Percentiles rank a stretch among this genome's conserved stretches.
Evolutionary conservation across 2,888 invertebrate species (phyloP).

Genomic region (Galeopsomyia nigrocyanea): DNA sequence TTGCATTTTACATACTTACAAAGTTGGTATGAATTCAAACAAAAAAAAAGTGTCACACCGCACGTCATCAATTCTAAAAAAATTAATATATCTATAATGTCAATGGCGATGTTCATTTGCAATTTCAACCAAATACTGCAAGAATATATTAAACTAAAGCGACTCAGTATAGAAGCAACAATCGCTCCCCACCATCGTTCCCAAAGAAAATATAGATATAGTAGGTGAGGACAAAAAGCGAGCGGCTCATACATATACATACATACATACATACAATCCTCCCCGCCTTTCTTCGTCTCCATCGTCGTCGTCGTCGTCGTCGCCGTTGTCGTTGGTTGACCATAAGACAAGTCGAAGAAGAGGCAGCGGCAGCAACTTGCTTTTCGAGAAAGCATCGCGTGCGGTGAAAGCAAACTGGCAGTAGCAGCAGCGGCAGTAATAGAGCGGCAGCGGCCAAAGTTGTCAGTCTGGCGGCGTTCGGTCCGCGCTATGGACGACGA

Average conservation of each 20-base stretch:
- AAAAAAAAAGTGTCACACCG: no score
- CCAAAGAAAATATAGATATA: no score
- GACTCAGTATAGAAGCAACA: no score
- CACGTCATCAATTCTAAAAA: no score
- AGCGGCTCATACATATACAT: neutral
- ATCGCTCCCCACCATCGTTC: no score
- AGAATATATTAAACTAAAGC: no score
- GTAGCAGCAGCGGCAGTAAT: conserved; percentile 9
- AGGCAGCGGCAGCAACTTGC: neutral
- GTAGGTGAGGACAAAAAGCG: no score
- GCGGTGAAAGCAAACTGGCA: neutral
- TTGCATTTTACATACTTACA: no score
- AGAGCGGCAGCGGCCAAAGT: neutral
- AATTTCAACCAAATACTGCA: no score
- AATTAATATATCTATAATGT: no score
- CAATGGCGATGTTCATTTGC: no score
- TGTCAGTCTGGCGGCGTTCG: conserved; percentile 12
- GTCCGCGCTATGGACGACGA: neutral
- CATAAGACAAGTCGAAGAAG: neutral
- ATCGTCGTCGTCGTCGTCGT: conserved; percentile 20
- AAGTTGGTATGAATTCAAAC: no score
- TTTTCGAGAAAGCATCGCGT: neutral
- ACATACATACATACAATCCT: neutral
- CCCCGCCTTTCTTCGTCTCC: neutral
- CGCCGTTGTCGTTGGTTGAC: conserved; percentile 11